Evolutionary conservation across 2,797 vertebrate genomes (phyloP), one percentile per base, ranked within the genome.

Genomic region (Pitangus sulphuratus): DNA sequence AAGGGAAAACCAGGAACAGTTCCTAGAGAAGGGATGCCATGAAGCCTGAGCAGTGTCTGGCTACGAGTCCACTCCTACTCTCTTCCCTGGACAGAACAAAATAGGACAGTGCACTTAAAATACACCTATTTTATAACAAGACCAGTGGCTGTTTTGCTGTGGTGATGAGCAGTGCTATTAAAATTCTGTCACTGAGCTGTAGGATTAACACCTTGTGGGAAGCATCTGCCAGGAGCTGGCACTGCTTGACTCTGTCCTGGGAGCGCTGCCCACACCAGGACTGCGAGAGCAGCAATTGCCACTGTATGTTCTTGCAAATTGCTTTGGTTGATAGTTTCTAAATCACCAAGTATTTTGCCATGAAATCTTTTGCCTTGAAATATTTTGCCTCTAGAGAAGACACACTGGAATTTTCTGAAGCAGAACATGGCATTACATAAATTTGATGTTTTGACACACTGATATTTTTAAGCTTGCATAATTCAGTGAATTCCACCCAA

Each of bases 221-320:
- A 84, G 51, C n/a, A 65, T 22, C 57, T 9, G 7, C 1, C 4
- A 77, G 88, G 53, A 84, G 35, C 64, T 42, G 10, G 3, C 40
- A 14, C 6, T 0, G 0, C 40, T 24, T 0, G 3, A 20, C 15
- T 44, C 64, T 6, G 39, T 37, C 6, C 1, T 3, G 1, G 50
- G 45, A 76, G 31, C 4, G 0, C 72, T 51, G 39, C 72, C n/a
- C 2, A 2, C 15, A 3, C 2, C 1, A 17, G n/a, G 37, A 31
- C 33, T 4, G 6, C 1, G 1, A 48, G 56, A 76, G 33, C 0
- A 2, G 39, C 33, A 15, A 20, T 44, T 68, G 75, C 65, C 11
- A 3, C 39, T n/a, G 45, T 3, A 0, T 11, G 28, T n/a, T 74
- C 65, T 44, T n/a, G 70, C 28, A 58, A 25, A 35, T 37, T 25